phyloP scores from a whole-genome alignment of 2,113 vertebrate species.

The Crotalus viridis region DNA sequence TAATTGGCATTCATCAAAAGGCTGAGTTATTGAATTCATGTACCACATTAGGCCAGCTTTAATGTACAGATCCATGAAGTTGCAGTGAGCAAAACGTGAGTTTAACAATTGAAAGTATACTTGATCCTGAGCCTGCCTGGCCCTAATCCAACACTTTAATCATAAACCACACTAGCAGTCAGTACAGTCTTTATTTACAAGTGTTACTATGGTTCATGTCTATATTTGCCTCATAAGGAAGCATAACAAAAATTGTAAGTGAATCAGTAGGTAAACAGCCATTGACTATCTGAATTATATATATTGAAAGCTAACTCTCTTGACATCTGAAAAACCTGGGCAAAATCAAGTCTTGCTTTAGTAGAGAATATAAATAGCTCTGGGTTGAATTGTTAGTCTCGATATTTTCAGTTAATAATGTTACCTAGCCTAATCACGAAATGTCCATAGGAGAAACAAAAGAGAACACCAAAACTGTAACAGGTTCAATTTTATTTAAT shows the following conservation, averaged over 20 bases:
- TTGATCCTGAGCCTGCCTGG: not conserved
- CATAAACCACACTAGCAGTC: not conserved
- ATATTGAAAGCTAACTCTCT: not conserved
- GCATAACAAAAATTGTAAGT: not conserved
- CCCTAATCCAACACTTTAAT: not conserved
- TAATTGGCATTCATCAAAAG: not conserved
- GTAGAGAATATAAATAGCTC: not conserved
- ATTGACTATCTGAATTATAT: not conserved
- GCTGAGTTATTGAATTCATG: no score
- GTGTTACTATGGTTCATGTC: not conserved
- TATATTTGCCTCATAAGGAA: not conserved
- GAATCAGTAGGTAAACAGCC: not conserved
- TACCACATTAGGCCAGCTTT: not conserved
- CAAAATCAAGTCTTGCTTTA: not conserved
- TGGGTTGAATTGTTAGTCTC: not conserved
- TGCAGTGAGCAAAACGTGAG: not conserved
- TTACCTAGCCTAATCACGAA: not conserved
- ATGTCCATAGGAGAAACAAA: not conserved
- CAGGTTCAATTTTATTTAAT: not conserved
- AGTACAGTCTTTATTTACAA: not conserved
- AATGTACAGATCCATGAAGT: not conserved
- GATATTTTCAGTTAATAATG: not conserved
- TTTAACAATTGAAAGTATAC: not conserved
- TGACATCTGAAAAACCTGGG: not conserved
- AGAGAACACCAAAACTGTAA: not conserved